phyloP scores from a whole-genome alignment of 2,888 invertebrate species.

The Melipona beecheii region DNA sequence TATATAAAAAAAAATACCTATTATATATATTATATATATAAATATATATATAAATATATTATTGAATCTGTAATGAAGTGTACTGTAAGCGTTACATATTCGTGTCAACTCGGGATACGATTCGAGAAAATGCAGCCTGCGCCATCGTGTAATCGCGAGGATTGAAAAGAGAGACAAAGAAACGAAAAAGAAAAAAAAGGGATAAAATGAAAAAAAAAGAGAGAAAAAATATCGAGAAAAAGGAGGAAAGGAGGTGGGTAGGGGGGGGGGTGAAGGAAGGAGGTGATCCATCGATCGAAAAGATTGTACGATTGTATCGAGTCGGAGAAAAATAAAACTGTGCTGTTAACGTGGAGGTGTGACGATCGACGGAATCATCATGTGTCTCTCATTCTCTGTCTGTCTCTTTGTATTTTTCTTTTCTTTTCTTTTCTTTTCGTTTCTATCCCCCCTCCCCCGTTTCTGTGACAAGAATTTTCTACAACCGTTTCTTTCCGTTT shows the following conservation, averaged over 20 bases:
- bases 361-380: slow-evolving; percentile 25
- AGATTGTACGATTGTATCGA: slow-evolving; percentile 54
- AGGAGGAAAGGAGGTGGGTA: neutral
- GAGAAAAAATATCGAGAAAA: slow-evolving; percentile 1
- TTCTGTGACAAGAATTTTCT: too few relatives aligned
- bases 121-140: slow-evolving; percentile 63
- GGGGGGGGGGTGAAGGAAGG: neutral
- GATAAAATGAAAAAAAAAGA: neutral
- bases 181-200: neutral
- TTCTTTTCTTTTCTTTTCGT: too few relatives aligned
- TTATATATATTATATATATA: slow-evolving; percentile 64
- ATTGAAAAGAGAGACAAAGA: slow-evolving; percentile 6
- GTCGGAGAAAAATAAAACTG: slow-evolving; percentile 50
- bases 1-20: slow-evolving; percentile 45
- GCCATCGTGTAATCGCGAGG: slow-evolving; percentile 63
- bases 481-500: too few relatives aligned
- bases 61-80: slow-evolving; percentile 82
- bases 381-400: slow-evolving; percentile 18
- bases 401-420: slow-evolving; percentile 1
- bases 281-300: slow-evolving; percentile 32
- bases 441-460: too few relatives aligned
- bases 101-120: slow-evolving; percentile 74
- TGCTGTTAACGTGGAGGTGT: slow-evolving; percentile 50
- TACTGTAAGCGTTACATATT: slow-evolving; percentile 81
- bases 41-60: slow-evolving; percentile 70